Evolutionary conservation across 2,797 vertebrate species (phyloP), one percentile per base, ranked within the genome.

Genomic region (Astyanax mexicanus): DNA sequence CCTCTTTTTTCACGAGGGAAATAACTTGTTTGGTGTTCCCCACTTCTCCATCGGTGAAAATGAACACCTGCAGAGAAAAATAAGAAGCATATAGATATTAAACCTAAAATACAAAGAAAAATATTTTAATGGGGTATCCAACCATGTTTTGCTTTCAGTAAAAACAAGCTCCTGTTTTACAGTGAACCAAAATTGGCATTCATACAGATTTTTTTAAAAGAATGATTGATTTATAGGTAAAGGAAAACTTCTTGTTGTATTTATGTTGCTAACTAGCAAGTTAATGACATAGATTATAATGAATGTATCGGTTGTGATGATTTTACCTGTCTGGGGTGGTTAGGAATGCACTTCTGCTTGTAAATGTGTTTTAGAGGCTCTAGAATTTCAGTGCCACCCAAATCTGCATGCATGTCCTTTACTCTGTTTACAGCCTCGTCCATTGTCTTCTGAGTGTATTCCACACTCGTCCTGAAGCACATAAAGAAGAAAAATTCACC

Each of bases 331-430:
- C 89, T 79, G 0, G 91, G 86, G 8, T 89, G 87, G 1, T 84
- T 87, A 0, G 79, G 77, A 29, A 77, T 79, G 21, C 83, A 78
- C 4, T 81, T 65, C 42, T 74, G 83, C 21, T 61, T 81, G 69
- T 91, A 93, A 85, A 93, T 91, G 69, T 78, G 77, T 54, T 82
- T 78, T 29, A 94, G 84, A 1, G 92, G 88, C 0, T 51, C 4
- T 40, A 94, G 69, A 45, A 94, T 90, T 76, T 94, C 91, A 1
- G 92, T 94, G 29, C 92, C 91, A 0, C 92, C 88, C 10, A 92
- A 60, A 69, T 93, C 37, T 6, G 91, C 89, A 0, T 35, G 0
- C 69, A 93, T 85, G 19, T 47, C 13, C 23, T 89, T 84, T 7
- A 94, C 83, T 68, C 12, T 80, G 27, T 42, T 38, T 77, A 93